These are phyloP conservation scores for Trichoplusia ni DNA, from an alignment of 1,140 invertebrate genomes.

Conservation along the genomic window DNA sequence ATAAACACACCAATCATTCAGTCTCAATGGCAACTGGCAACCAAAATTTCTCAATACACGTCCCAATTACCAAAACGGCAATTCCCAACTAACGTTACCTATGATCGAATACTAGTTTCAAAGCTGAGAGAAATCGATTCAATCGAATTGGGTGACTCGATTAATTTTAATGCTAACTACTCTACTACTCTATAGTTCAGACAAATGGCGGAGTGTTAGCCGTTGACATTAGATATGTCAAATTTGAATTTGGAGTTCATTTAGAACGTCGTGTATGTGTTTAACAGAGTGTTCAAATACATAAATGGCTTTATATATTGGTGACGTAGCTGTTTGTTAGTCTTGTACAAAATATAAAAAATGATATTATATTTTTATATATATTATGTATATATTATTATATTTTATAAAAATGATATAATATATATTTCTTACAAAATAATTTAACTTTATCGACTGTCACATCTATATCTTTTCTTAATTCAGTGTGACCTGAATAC, in stretches of 20 bases:
- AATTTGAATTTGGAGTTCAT: not conserved
- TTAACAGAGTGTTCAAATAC: too few relatives aligned
- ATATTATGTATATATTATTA: too few relatives aligned
- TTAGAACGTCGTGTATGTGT: not conserved
- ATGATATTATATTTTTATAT: too few relatives aligned
- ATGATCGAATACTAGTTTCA: not conserved
- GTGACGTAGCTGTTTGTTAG: too few relatives aligned
- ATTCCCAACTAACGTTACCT: not conserved
- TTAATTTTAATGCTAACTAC: conserved; percentile 14
- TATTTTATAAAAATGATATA: too few relatives aligned
- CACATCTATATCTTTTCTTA: too few relatives aligned
- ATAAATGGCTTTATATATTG: too few relatives aligned
- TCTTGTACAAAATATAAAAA: too few relatives aligned
- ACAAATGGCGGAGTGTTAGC: conserved; percentile 4
- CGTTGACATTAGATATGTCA: not conserved
- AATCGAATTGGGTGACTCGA: not conserved
- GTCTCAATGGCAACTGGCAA: not conserved
- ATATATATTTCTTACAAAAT: too few relatives aligned
- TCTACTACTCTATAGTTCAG: not conserved
- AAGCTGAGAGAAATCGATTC: not conserved
- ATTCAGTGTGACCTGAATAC: too few relatives aligned
- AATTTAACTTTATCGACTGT: too few relatives aligned
- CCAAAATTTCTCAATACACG: not conserved
- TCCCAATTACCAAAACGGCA: not conserved
- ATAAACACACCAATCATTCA: too few relatives aligned